phyloP scores from a whole-genome alignment of 2,797 vertebrate genomes.

The Cynodonichthys magdalenae region DNA sequence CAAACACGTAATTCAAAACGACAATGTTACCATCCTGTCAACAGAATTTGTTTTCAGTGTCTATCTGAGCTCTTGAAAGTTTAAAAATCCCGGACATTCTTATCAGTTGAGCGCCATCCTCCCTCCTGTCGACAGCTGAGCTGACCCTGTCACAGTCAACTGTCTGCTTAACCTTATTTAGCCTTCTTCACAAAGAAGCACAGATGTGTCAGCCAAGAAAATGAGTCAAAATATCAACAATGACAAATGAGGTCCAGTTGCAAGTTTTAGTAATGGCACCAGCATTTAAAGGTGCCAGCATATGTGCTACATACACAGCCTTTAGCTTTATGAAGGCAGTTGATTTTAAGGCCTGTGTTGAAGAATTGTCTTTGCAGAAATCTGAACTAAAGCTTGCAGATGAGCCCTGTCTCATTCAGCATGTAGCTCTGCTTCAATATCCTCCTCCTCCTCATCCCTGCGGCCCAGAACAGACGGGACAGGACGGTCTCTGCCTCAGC shows the following conservation, averaged over 20 bases:
- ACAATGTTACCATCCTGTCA: slow-evolving; percentile 3
- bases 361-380: neutral
- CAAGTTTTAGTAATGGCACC: neutral
- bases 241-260: slow-evolving; percentile 3
- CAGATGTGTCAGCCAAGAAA: slow-evolving; percentile 7
- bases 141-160: slow-evolving; percentile 13
- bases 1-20: neutral
- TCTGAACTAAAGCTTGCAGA: neutral
- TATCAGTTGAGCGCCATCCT: slow-evolving; percentile 17
- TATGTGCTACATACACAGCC: neutral
- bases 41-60: slow-evolving; percentile 8
- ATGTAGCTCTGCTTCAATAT: slow-evolving; percentile 9
- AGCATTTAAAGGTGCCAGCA: neutral
- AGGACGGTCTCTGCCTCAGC: slow-evolving; percentile 55
- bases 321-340: neutral
- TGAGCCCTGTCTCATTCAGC: slow-evolving; percentile 45
- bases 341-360: neutral
- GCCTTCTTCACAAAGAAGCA: slow-evolving; percentile 15
- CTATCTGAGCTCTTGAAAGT: slow-evolving; percentile 5
- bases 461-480: slow-evolving; percentile 26
- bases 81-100: slow-evolving; percentile 13
- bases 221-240: slow-evolving; percentile 3
- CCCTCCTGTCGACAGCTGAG: slow-evolving; percentile 7
- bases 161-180: slow-evolving; percentile 28
- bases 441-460: slow-evolving; percentile 7